Percentiles rank a stretch among this genome's conserved stretches.
phyloP scores from a whole-genome alignment of 2,888 invertebrate species.

The Leucophora obtusa region DNA sequence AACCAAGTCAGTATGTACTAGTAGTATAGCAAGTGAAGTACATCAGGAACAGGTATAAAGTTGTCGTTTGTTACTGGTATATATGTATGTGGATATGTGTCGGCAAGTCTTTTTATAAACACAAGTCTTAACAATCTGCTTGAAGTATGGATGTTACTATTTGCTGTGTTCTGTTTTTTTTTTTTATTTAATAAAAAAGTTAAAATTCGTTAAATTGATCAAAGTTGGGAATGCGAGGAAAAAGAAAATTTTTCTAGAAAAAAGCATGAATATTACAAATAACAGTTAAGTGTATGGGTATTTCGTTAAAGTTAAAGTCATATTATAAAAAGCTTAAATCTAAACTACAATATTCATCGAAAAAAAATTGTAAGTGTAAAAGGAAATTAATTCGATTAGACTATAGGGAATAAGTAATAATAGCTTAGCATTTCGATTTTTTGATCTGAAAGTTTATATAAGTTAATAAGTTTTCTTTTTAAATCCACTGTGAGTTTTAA shows the following conservation, averaged over 20 bases:
- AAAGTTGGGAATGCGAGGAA: neutral
- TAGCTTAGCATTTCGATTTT: neutral
- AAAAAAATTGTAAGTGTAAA: neutral
- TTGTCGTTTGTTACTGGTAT: neutral
- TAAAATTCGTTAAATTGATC: constrained; percentile 16
- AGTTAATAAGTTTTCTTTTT: too few relatives aligned
- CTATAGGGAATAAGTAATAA: neutral
- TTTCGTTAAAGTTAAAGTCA: neutral
- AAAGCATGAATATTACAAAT: neutral
- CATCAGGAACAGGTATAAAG: constrained; percentile 10
- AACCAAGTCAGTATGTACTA: constrained; percentile 2
- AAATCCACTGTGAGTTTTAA: too few relatives aligned
- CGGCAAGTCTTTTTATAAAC: neutral
- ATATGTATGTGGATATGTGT: neutral
- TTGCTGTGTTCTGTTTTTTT: neutral
- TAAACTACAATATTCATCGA: neutral
- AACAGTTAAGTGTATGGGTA: neutral
- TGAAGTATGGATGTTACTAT: neutral
- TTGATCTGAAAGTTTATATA: too few relatives aligned
- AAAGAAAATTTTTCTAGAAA: neutral
- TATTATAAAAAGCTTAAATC: neutral
- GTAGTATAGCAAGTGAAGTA: constrained; percentile 36
- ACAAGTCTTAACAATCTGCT: neutral
- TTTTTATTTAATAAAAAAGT: constrained; percentile 1
- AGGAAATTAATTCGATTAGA: neutral